phyloP scores from a whole-genome alignment of 2,113 vertebrate genomes.

The Amazona guildingii region DNA sequence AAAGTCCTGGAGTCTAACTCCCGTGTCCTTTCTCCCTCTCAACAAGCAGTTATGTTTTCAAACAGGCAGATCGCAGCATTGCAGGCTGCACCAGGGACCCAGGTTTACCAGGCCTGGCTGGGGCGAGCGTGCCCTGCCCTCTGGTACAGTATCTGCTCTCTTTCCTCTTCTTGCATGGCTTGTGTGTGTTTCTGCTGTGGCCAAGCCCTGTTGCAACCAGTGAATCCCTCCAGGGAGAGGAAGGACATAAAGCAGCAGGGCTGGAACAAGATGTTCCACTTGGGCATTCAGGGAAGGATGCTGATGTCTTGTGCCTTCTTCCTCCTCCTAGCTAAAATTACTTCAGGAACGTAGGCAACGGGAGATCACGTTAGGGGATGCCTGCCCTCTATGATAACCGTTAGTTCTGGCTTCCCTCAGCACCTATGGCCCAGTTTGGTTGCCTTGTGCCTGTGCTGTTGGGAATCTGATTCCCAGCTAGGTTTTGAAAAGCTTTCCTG shows the following conservation, averaged over 20 bases:
- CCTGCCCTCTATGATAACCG: not conserved
- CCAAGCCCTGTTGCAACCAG: not conserved
- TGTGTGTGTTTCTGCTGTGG: not conserved
- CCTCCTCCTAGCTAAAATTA: not conserved
- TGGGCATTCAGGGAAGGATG: not conserved
- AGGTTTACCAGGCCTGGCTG: slow-evolving; percentile 68
- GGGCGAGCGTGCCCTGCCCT: slow-evolving; percentile 75
- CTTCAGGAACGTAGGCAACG: not conserved
- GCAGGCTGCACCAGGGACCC: slow-evolving; percentile 63
- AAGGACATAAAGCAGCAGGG: not conserved
- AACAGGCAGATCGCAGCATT: slow-evolving; percentile 64
- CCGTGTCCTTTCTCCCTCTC: not conserved
- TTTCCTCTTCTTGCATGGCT: slow-evolving; percentile 37
- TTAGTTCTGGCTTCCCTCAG: not conserved
- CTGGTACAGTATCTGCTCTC: slow-evolving; percentile 77
- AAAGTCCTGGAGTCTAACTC: not conserved
- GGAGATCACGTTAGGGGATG: accelerated
- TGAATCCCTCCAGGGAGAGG: not conserved
- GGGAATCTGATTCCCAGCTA: not conserved
- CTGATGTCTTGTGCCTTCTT: not conserved
- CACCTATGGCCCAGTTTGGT: not conserved
- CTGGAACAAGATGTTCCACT: not conserved
- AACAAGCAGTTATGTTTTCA: slow-evolving; percentile 71
- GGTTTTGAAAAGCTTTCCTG: not conserved
- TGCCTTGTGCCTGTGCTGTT: not conserved